These are phyloP conservation scores for Uropetala carovei DNA, from an alignment of 2,888 invertebrate genomes.

Conservation along the genomic window DNA sequence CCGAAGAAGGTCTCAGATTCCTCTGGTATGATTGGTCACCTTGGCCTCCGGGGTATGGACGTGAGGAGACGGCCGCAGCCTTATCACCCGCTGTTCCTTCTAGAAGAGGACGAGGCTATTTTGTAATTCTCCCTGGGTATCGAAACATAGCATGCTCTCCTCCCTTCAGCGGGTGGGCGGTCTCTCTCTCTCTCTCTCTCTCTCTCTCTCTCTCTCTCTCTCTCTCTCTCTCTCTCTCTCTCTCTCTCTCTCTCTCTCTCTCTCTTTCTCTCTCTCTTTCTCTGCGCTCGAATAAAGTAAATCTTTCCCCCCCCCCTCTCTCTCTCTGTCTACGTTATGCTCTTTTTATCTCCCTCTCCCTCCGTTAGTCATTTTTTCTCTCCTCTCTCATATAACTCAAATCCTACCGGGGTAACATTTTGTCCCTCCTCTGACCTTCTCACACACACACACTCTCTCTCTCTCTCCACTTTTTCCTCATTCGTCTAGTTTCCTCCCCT, in stretches of 20 bases:
- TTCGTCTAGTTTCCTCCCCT: neutral
- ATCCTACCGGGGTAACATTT: neutral
- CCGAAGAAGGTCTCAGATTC: conserved; percentile 21
- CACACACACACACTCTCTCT: no score
- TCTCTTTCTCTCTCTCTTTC: neutral
- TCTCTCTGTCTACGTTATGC: neutral
- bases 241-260: neutral
- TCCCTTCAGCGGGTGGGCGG: neutral
- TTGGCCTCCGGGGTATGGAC: neutral
- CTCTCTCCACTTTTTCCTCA: neutral
- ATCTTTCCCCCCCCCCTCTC: neutral
- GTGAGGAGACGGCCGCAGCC: conserved; percentile 13
- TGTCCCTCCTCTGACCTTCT: neutral
- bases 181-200: neutral
- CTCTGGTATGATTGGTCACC: conserved; percentile 31
- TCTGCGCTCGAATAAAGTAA: neutral
- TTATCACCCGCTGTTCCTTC: conserved; percentile 12
- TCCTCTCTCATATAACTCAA: neutral
- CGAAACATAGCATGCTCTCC: conserved; percentile 20
- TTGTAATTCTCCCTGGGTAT: conserved; percentile 42
- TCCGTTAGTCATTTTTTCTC: neutral
- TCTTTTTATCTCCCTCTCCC: neutral
- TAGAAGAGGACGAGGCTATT: neutral
- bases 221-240: neutral
- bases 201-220: neutral